phyloP scores from a whole-genome alignment of 2,113 vertebrate species.

The Ailuropoda melanoleuca region DNA sequence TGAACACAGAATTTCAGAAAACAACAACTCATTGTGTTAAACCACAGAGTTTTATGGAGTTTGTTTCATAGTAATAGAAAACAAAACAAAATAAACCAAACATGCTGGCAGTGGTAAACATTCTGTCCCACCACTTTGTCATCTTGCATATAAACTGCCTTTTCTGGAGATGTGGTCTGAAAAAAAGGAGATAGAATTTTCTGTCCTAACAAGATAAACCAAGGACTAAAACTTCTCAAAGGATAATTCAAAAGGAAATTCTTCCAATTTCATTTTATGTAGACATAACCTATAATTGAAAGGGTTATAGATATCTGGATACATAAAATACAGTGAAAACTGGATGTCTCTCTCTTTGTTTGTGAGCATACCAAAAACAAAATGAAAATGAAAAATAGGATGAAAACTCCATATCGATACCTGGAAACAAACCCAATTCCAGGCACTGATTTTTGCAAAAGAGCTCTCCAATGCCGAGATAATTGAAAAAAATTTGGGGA shows the following conservation, averaged over 20 bases:
- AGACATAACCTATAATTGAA: neutral
- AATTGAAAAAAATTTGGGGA: neutral
- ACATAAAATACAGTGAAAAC: neutral
- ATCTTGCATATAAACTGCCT: neutral
- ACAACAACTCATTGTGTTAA: neutral
- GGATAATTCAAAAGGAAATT: neutral
- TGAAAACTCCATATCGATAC: neutral
- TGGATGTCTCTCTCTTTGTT: neutral
- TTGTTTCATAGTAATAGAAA: neutral
- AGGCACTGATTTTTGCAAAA: neutral
- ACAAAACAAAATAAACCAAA: neutral
- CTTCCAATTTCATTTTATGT: neutral
- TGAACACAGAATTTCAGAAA: neutral
- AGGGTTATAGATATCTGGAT: neutral
- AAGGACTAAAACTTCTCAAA: neutral
- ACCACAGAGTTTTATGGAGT: neutral
- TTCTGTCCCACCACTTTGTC: neutral
- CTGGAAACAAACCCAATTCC: neutral
- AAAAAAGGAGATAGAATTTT: neutral
- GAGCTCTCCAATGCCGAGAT: neutral
- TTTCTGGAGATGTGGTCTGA: neutral
- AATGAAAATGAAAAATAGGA: neutral
- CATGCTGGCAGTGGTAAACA: neutral
- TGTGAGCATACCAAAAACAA: neutral
- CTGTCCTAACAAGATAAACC: neutral